Conservation (phyloP, 2,797 vertebrate genomes). For the Myotis findleyi region DNA sequence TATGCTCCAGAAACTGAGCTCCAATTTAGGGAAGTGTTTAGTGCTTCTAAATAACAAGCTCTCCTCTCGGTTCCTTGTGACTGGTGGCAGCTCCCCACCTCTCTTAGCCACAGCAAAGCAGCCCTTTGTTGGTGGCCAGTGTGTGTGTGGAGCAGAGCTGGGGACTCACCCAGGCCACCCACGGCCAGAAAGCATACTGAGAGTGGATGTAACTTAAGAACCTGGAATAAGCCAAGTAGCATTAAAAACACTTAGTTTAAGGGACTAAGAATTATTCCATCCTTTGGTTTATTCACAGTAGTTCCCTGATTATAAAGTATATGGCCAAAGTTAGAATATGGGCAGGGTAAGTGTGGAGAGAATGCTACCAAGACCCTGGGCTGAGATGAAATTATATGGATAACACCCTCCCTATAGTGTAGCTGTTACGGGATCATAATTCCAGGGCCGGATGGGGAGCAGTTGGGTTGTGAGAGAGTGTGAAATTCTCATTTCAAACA, state of each 20-base stretch:
- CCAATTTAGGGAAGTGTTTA: neutral
- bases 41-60: slow-evolving; percentile 14
- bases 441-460: neutral
- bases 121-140: neutral
- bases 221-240: slow-evolving; percentile 61
- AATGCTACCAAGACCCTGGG: neutral
- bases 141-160: neutral
- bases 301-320: slow-evolving; percentile 68
- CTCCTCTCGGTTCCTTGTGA: neutral
- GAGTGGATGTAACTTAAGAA: slow-evolving; percentile 74
- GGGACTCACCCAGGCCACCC: slow-evolving; percentile 73
- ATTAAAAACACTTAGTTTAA: slow-evolving; percentile 69
- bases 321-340: slow-evolving; percentile 37
- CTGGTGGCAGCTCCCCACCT: neutral
- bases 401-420: neutral
- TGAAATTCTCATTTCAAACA: neutral
- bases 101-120: neutral
- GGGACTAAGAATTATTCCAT: slow-evolving; percentile 38
- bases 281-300: slow-evolving; percentile 3
- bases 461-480: slow-evolving; percentile 2
- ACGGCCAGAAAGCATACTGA: slow-evolving; percentile 64
- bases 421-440: neutral
- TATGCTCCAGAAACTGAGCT: neutral
- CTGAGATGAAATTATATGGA: neutral
- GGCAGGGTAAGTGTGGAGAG: neutral